Percentiles rank a stretch among this genome's conserved stretches.
Conservation (phyloP, 1,140 invertebrate species). For the Odontomachus brunneus region DNA sequence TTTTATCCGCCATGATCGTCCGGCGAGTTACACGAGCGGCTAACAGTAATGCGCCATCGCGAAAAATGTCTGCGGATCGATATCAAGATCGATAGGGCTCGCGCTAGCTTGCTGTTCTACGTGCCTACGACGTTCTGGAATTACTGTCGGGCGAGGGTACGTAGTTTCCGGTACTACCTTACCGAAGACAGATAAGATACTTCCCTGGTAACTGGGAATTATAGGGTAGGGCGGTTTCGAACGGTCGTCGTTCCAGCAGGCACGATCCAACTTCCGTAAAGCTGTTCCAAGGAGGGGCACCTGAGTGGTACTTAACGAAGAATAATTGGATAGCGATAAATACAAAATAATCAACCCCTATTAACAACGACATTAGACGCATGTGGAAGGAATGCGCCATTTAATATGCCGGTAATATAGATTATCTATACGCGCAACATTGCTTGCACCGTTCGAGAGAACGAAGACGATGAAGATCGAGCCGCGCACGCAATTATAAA, state of each 20-base stretch:
- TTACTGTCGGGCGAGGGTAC: slow-evolving; percentile 64
- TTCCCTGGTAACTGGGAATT: slow-evolving; percentile 70
- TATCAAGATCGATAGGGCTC: slow-evolving; percentile 57
- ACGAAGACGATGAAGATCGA: neutral
- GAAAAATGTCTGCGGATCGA: slow-evolving; percentile 56
- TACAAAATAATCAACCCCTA: slow-evolving; percentile 58
- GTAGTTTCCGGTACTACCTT: slow-evolving; percentile 71
- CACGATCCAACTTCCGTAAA: slow-evolving; percentile 67
- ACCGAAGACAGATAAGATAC: slow-evolving; percentile 72
- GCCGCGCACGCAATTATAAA: neutral
- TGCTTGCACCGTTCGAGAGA: too few species aligned
- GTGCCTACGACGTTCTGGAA: slow-evolving; percentile 61
- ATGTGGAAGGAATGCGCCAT: slow-evolving; percentile 5
- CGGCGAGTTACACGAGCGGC: slow-evolving; percentile 9
- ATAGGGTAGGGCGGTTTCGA: slow-evolving; percentile 62
- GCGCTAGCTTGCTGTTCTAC: slow-evolving; percentile 50
- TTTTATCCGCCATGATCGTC: slow-evolving; percentile 19
- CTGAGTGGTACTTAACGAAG: slow-evolving; percentile 61
- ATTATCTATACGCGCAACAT: neutral
- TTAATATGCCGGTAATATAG: slow-evolving; percentile 33
- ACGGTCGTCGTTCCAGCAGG: slow-evolving; percentile 59
- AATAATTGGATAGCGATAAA: slow-evolving; percentile 64
- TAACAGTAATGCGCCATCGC: slow-evolving; percentile 28
- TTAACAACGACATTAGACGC: slow-evolving; percentile 31
- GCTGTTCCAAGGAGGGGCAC: slow-evolving; percentile 51